These are phyloP conservation scores for Apis dorsata DNA, from an alignment of 1,140 invertebrate species.

Conservation along the genomic window DNA sequence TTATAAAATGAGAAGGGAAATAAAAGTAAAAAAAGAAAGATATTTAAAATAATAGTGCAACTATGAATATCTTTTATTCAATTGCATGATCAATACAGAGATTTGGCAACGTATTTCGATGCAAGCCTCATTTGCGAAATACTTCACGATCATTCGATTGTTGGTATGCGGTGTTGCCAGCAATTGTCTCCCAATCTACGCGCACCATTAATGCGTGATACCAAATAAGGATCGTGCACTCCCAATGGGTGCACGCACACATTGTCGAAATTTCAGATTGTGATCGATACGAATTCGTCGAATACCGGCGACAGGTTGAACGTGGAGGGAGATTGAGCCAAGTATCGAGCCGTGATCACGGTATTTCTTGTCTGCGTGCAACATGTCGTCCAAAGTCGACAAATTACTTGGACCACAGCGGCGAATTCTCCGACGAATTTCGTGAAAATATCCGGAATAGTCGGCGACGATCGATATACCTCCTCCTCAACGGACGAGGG, in stretches of 20 bases:
- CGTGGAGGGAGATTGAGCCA: not conserved
- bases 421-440: constrained; percentile 39
- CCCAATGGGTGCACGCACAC: not conserved
- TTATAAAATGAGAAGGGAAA: too few relatives aligned
- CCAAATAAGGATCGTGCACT: not conserved
- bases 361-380: constrained; percentile 42
- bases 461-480: not conserved
- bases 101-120: too few relatives aligned
- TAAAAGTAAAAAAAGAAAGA: too few relatives aligned
- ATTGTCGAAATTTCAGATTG: constrained; percentile 26
- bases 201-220: too few relatives aligned
- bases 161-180: too few relatives aligned
- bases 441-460: constrained; percentile 33
- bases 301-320: constrained; percentile 7
- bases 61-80: too few relatives aligned
- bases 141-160: too few relatives aligned
- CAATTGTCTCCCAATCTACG: too few relatives aligned
- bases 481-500: not conserved
- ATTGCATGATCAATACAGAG: too few relatives aligned
- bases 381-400: constrained; percentile 39
- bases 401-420: constrained; percentile 32
- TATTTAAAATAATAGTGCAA: too few relatives aligned
- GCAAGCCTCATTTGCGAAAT: too few relatives aligned
- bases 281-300: constrained; percentile 40
- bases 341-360: constrained; percentile 31